These are phyloP conservation scores for Apodemus agrarius DNA, from an alignment of 2,797 vertebrate species.

Conservation along the genomic window DNA sequence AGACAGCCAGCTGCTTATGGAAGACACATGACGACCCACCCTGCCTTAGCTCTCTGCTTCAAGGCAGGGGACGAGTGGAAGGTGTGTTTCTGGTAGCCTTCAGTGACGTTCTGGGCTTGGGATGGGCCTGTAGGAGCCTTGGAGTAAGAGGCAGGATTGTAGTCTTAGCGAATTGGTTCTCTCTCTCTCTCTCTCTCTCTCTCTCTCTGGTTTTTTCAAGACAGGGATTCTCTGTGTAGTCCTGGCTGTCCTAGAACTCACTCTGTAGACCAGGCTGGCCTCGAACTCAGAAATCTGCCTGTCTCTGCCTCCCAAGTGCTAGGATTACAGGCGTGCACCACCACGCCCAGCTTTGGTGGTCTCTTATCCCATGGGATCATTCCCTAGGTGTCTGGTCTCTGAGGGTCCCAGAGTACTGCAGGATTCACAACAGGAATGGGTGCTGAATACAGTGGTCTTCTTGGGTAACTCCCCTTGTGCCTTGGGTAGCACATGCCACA, in stretches of 20 bases:
- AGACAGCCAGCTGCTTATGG: not conserved
- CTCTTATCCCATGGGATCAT: too few relatives aligned
- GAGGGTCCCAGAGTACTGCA: not conserved
- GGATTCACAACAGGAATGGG: not conserved
- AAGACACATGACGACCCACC: not conserved
- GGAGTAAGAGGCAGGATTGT: not conserved
- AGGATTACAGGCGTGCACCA: too few relatives aligned
- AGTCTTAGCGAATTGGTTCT: not conserved
- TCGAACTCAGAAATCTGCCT: too few relatives aligned
- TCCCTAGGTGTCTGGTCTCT: not conserved
- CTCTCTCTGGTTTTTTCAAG: too few relatives aligned
- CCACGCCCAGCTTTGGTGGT: too few relatives aligned
- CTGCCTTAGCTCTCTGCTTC: not conserved
- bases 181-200: too few relatives aligned
- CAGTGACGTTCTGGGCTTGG: not conserved
- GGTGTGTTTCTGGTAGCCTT: not conserved
- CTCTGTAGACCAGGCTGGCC: too few relatives aligned
- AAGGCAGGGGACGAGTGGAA: rapidly evolving
- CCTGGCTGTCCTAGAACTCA: too few relatives aligned
- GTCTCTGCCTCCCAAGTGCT: too few relatives aligned
- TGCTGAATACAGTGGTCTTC: not conserved
- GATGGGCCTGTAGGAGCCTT: not conserved
- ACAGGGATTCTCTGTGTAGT: too few relatives aligned
- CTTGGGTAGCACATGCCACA: not conserved
- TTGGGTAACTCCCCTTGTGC: too few relatives aligned